Conservation (phyloP, 1,140 invertebrate species). For the Rhagoletis zephyria region DNA sequence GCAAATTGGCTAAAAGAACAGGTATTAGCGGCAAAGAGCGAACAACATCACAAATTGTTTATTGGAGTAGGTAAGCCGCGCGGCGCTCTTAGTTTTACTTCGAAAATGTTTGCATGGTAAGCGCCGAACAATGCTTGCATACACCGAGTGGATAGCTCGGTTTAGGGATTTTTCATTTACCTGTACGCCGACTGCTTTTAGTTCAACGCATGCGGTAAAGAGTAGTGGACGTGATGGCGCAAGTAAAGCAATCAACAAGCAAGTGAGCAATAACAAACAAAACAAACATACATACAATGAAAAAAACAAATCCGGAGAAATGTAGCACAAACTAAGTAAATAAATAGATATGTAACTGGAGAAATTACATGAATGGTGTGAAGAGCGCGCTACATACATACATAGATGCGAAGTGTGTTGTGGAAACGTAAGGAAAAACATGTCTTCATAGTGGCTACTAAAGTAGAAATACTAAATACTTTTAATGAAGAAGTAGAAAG, state of each 20-base stretch:
- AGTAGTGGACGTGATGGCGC: constrained; percentile 49
- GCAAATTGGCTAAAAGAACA: constrained; percentile 18
- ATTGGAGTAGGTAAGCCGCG: neutral
- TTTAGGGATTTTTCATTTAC: constrained; percentile 38
- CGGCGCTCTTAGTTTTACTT: neutral
- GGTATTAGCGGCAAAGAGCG: neutral
- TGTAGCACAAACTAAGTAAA: constrained; percentile 39
- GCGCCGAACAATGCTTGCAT: neutral
- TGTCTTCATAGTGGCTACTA: neutral
- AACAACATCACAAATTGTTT: neutral
- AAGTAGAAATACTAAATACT: neutral
- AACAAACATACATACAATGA: neutral
- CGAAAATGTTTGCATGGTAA: constrained; percentile 36
- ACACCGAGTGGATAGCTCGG: neutral
- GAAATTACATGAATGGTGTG: constrained; percentile 38
- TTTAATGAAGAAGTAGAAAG: neutral
- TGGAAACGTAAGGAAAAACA: neutral
- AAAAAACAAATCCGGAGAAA: constrained; percentile 31
- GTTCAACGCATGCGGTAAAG: constrained; percentile 33
- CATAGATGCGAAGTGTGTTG: neutral
- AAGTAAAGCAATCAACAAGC: constrained; percentile 3
- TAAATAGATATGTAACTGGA: neutral
- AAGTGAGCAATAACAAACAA: neutral
- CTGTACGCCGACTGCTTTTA: constrained; percentile 10
- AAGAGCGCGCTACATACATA: neutral